A percentile compares a stretch with the other conserved stretches of the same genome.
Conservation (phyloP, 2,113 vertebrate genomes). For the Dasyornis broadbenti region DNA sequence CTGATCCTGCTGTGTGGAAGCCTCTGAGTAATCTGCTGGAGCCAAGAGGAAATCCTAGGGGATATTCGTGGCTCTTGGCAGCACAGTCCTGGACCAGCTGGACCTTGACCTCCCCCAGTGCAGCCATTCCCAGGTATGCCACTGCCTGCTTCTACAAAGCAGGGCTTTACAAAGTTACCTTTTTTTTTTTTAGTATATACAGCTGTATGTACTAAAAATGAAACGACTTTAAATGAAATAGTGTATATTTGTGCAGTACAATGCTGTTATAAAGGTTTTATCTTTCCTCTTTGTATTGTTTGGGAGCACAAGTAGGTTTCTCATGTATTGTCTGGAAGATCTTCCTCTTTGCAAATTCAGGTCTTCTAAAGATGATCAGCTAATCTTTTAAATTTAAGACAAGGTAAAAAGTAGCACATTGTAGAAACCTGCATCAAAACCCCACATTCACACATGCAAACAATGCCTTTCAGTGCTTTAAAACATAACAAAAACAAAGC, state of each 20-base stretch:
- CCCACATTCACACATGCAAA: neutral
- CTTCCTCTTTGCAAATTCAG: neutral
- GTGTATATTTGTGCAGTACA: neutral
- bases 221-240: neutral
- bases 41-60: neutral
- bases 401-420: neutral
- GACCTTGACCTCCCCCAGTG: neutral
- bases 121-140: neutral
- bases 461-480: neutral
- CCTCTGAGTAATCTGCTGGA: neutral
- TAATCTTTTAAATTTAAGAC: neutral
- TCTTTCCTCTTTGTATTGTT: neutral
- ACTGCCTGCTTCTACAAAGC: neutral
- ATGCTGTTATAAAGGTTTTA: neutral
- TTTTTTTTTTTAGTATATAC: neutral
- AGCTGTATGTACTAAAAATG: neutral
- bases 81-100: neutral
- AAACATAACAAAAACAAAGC: neutral
- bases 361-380: neutral
- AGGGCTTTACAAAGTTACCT: neutral
- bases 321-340: neutral
- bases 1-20: neutral
- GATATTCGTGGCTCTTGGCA: neutral
- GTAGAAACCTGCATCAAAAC: neutral
- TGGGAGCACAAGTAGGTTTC: neutral